Percentiles rank a stretch among this genome's conserved stretches.
These are phyloP conservation scores for Oligia latruncula DNA, from an alignment of 2,888 invertebrate genomes.

Conservation along the genomic window DNA sequence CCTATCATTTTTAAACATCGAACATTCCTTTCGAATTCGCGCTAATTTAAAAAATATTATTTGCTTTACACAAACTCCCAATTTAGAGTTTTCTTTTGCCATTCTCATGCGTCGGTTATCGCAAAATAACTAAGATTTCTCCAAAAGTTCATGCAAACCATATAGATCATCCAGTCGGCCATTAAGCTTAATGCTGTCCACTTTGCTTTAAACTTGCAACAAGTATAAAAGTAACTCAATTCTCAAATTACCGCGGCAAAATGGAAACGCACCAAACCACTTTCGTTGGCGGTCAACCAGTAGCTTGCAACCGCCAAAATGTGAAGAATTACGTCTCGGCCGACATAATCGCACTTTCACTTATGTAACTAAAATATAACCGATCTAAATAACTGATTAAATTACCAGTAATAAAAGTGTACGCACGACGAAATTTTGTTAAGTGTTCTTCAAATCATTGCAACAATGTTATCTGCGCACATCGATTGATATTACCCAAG, in stretches of 20 bases:
- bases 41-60: neutral
- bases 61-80: neutral
- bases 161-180: neutral
- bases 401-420: constrained; percentile 22
- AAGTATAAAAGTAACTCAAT: neutral
- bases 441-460: neutral
- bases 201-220: neutral
- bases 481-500: constrained; percentile 1
- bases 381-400: constrained; percentile 43
- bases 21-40: neutral
- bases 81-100: neutral
- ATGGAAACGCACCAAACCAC: constrained; percentile 63
- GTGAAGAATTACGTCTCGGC: constrained; percentile 56
- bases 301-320: constrained; percentile 59
- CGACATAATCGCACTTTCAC: constrained; percentile 65
- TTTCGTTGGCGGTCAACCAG: constrained; percentile 79
- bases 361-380: constrained; percentile 58
- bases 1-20: neutral
- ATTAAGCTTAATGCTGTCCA: neutral
- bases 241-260: constrained; percentile 23
- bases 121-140: neutral
- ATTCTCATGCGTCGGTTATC: neutral
- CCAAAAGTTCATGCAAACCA: neutral
- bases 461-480: neutral
- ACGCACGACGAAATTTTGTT: constrained; percentile 11